These are phyloP conservation scores for Drosophila watanabei DNA, from an alignment of 1,140 invertebrate species.

Conservation along the genomic window DNA sequence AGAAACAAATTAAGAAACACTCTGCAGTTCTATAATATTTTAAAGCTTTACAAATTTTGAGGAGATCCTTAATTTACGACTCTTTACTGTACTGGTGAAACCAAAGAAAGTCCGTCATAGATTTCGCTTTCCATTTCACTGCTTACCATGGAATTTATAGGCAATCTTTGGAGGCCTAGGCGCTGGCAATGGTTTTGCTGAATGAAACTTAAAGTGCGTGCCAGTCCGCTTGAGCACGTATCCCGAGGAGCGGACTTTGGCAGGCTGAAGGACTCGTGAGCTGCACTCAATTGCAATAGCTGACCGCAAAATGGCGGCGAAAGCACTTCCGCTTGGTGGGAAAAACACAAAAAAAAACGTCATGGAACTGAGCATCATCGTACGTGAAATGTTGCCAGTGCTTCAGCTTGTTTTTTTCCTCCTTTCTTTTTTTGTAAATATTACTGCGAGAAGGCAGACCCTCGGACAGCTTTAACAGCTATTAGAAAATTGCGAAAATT, in stretches of 20 bases:
- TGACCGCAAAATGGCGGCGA: slow-evolving; percentile 78
- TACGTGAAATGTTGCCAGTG: slow-evolving; percentile 67
- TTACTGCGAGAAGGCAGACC: background rate
- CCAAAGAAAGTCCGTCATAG: slow-evolving; percentile 20
- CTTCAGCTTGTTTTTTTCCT: slow-evolving; percentile 56
- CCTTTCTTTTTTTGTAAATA: slow-evolving; percentile 4
- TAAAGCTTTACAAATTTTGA: too few relatives aligned
- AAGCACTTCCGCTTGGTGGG: slow-evolving; percentile 73
- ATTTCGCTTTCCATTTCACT: slow-evolving; percentile 66
- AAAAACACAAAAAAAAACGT: slow-evolving; percentile 50
- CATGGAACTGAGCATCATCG: slow-evolving; percentile 56
- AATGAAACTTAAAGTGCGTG: slow-evolving; percentile 76
- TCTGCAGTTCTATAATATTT: too few relatives aligned
- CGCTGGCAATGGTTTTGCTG: slow-evolving; percentile 47
- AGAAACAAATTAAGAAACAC: too few relatives aligned
- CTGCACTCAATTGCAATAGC: slow-evolving; percentile 76
- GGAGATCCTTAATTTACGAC: too few relatives aligned
- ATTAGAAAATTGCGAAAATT: slow-evolving; percentile 84
- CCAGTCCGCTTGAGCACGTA: slow-evolving; percentile 62
- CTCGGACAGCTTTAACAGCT: slow-evolving; percentile 63
- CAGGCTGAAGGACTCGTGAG: slow-evolving; percentile 28
- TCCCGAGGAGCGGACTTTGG: slow-evolving; percentile 1
- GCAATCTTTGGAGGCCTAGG: slow-evolving; percentile 59
- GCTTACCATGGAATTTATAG: slow-evolving; percentile 76
- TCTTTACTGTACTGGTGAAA: background rate